phyloP scores from a whole-genome alignment of 2,797 vertebrate species.

The Gambelia wislizenii region DNA sequence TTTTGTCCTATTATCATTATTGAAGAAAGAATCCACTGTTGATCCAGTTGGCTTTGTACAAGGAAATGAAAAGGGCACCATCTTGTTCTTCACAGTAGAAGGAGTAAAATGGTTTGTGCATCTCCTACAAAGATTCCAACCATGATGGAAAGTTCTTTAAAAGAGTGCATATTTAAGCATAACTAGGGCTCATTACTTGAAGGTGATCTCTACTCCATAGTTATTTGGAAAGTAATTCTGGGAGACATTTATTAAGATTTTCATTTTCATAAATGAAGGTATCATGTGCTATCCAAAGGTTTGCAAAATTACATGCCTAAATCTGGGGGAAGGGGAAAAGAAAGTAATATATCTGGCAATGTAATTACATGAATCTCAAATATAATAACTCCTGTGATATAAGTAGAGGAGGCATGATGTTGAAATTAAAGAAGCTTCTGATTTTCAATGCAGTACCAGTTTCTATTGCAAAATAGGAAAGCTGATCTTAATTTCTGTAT shows the following conservation, averaged over 20 bases:
- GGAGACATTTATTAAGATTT: constrained; percentile 50
- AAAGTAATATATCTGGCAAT: constrained; percentile 48
- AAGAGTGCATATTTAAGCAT: not conserved
- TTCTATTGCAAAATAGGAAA: constrained; percentile 61
- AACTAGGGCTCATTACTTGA: not conserved
- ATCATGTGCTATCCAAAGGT: constrained; percentile 40
- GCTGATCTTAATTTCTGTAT: constrained; percentile 67
- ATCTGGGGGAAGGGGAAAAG: constrained; percentile 15
- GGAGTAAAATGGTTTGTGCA: not conserved
- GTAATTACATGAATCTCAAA: constrained; percentile 56
- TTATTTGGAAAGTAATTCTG: constrained; percentile 53
- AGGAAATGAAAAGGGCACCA: too few relatives aligned
- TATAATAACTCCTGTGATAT: constrained; percentile 55
- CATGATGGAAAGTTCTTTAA: not conserved
- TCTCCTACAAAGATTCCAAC: not conserved
- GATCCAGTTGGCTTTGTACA: too few relatives aligned
- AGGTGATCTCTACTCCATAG: not conserved
- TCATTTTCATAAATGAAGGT: constrained; percentile 49
- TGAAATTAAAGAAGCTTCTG: constrained; percentile 70
- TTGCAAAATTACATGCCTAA: constrained; percentile 55
- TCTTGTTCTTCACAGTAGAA: too few relatives aligned
- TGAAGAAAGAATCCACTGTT: too few relatives aligned
- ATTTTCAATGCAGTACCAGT: constrained; percentile 62
- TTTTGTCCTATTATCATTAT: too few relatives aligned
- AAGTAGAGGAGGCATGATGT: constrained; percentile 62